Evolutionary conservation across 2,797 vertebrate genomes (phyloP).

Genomic region (Psittacula echo): DNA sequence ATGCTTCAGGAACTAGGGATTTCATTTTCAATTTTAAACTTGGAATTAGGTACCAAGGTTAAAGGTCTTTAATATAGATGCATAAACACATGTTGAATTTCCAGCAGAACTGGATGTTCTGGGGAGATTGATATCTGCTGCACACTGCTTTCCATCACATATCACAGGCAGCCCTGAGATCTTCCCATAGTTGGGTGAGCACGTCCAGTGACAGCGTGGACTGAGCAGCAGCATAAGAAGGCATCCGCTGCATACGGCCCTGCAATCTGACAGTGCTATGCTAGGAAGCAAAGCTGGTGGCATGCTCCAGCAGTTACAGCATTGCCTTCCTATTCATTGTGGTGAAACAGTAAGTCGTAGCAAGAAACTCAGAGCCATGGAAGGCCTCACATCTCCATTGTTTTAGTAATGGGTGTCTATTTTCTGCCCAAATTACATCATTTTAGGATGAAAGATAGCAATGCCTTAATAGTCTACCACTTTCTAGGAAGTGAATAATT

Average conservation of each 20-base stretch:
- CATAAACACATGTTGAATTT: neutral
- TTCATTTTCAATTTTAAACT: neutral
- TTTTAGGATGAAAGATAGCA: neutral
- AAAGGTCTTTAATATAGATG: neutral
- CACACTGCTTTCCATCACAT: neutral
- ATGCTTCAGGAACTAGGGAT: neutral
- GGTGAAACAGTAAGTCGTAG: neutral
- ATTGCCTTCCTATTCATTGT: neutral
- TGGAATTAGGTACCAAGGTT: neutral
- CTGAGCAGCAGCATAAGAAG: neutral
- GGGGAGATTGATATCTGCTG: neutral
- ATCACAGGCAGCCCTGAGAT: neutral
- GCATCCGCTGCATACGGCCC: too few relatives aligned
- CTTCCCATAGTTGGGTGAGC: accelerated
- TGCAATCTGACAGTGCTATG: neutral
- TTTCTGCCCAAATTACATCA: neutral
- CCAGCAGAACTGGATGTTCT: neutral
- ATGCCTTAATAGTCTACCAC: neutral
- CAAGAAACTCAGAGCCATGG: neutral
- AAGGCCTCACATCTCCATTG: neutral
- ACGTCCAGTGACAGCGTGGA: neutral
- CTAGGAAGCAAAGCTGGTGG: neutral
- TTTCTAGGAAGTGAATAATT: neutral
- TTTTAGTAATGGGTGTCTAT: neutral
- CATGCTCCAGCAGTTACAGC: neutral